These are phyloP conservation scores for Tortricodes alternella DNA, from an alignment of 2,888 invertebrate genomes.

Conservation along the genomic window DNA sequence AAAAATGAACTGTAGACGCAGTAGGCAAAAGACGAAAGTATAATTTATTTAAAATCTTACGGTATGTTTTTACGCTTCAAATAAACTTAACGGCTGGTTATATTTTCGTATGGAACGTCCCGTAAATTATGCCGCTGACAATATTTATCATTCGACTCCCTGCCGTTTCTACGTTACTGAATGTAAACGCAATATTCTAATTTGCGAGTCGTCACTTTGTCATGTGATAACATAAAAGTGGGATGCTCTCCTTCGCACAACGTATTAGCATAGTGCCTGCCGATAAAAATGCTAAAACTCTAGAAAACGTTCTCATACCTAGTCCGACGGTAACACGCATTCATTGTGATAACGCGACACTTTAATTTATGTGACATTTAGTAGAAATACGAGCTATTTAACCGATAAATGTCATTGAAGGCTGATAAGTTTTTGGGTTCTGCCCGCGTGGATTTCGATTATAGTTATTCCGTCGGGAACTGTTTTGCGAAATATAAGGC, in stretches of 20 bases:
- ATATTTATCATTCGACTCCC: no score
- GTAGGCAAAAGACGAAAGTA: no score
- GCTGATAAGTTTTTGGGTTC: no score
- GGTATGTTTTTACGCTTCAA: no score
- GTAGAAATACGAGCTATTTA: background rate
- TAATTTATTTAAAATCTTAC: no score
- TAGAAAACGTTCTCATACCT: slow-evolving; percentile 14
- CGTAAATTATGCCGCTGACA: no score
- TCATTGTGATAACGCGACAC: background rate
- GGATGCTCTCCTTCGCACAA: slow-evolving; percentile 17
- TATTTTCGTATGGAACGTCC: no score
- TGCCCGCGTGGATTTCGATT: no score
- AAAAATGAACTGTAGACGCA: no score
- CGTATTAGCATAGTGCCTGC: slow-evolving; percentile 16
- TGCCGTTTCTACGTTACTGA: background rate
- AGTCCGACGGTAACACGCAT: background rate
- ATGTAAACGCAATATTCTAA: background rate
- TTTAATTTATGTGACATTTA: slow-evolving; percentile 3
- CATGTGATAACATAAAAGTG: slow-evolving; percentile 14
- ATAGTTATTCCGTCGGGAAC: no score
- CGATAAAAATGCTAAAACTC: slow-evolving; percentile 25
- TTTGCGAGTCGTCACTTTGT: slow-evolving; percentile 15
- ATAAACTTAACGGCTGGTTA: no score
- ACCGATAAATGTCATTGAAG: background rate
- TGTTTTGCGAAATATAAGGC: no score